Evolutionary conservation across 2,797 vertebrate species (phyloP), one percentile per base, ranked within the genome.

Genomic region (Parambassis ranga): DNA sequence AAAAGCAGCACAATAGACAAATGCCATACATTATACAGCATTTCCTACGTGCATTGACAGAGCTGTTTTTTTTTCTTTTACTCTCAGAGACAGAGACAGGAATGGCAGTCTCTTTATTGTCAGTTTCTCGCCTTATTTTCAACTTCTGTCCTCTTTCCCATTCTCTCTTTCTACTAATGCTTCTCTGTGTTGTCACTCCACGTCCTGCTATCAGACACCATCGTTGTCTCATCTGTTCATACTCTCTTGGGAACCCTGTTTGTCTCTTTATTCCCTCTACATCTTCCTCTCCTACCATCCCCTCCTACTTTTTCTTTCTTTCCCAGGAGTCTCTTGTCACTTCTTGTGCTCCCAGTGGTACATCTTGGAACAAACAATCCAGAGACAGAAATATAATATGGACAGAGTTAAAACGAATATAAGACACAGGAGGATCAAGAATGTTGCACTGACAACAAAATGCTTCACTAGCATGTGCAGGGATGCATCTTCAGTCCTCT

Each of bases 241-340:
- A 35, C 41, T 84, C 83, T 79, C 77, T 39, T 55, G 85, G 83
- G 85, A 82, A 31, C 64, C 52, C 65, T 83, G 67, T 86, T 83
- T 87, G 84, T 89, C 84, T 83, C 67, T 79, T 78, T 77, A 75
- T 76, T 81, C 79, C 79, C 62, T 77, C 58, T 49, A 26, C 68
- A 64, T 73, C 65, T 38, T 71, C 59, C 51, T 66, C 63, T 68
- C 55, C 69, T 39, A 27, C 66, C 43, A 63, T 60, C 44, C 26
- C 33, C 32, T 75, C 61, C 62, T 57, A 52, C 72, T 42, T 74
- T 75, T 44, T 66, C 61, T 70, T 72, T 65, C 67, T 65, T 83
- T 76, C 81, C 83, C 81, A 62, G 30, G 79, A 86, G 83, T 77
- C 82, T 71, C 61, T 81, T 88, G 86, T 90, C 87, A 85, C 65